phyloP scores from a whole-genome alignment of 1,140 invertebrate species.

The Papilio helenus region DNA sequence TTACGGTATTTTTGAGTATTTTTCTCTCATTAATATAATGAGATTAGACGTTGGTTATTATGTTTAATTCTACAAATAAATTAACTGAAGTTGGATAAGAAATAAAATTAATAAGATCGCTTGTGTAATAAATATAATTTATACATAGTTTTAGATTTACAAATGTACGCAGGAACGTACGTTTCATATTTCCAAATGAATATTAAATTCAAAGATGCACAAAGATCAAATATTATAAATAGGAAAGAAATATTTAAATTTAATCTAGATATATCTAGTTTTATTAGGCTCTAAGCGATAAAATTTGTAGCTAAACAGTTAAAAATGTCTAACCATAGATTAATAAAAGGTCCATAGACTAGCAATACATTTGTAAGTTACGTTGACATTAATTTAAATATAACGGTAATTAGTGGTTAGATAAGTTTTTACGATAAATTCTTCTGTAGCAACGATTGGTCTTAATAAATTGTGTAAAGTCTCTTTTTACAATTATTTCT shows the following conservation, averaged over 20 bases:
- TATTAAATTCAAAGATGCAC: constrained; percentile 52
- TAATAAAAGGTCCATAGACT: constrained; percentile 35
- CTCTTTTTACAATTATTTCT: constrained; percentile 67
- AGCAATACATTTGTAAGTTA: constrained; percentile 40
- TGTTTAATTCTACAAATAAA: constrained; percentile 67
- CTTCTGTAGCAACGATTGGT: constrained; percentile 63
- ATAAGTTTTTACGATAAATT: constrained; percentile 68
- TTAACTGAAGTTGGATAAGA: constrained; percentile 68
- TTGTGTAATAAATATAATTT: constrained; percentile 73
- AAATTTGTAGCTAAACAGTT: constrained; percentile 43
- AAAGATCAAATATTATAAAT: constrained; percentile 42
- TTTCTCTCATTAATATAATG: constrained; percentile 57
- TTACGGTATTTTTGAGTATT: constrained; percentile 66
- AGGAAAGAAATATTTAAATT: constrained; percentile 40
- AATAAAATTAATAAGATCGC: constrained; percentile 62
- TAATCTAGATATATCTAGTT: constrained; percentile 52
- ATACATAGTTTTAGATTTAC: constrained; percentile 59
- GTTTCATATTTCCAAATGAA: constrained; percentile 55
- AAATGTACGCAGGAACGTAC: constrained; percentile 64
- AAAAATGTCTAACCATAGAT: constrained; percentile 39
- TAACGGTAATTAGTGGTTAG: constrained; percentile 49
- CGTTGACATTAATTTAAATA: constrained; percentile 31
- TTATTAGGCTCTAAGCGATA: constrained; percentile 65
- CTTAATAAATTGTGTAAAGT: constrained; percentile 78
- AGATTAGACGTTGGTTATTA: constrained; percentile 60